These are phyloP conservation scores for Gymnoscopelus braueri DNA, from an alignment of 2,797 vertebrate species.

Conservation along the genomic window DNA sequence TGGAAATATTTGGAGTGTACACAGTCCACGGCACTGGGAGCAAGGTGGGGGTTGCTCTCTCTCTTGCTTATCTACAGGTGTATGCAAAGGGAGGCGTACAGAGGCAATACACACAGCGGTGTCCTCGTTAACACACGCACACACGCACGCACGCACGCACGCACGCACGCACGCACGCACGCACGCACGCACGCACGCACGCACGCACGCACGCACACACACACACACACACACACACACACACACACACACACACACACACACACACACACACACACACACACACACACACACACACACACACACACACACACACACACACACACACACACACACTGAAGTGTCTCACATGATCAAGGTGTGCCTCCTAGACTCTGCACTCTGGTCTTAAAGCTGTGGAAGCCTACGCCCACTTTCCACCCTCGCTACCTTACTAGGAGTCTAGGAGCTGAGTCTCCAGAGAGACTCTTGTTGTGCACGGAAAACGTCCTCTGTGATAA, in stretches of 20 bases:
- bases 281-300: constrained; percentile 46
- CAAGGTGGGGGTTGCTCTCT: constrained; percentile 53
- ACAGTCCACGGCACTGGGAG: constrained; percentile 70
- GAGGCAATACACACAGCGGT: constrained; percentile 58
- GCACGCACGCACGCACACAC: constrained; percentile 26
- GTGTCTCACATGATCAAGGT: constrained; percentile 67
- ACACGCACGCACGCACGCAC: constrained; percentile 1
- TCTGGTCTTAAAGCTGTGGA: constrained; percentile 33
- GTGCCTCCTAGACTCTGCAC: constrained; percentile 55
- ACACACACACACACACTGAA: constrained; percentile 20
- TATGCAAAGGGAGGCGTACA: constrained; percentile 82
- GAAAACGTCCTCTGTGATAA: too few relatives aligned
- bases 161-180: constrained; percentile 47
- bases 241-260: constrained; percentile 25
- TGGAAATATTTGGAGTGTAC: constrained; percentile 85
- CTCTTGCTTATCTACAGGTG: constrained; percentile 75
- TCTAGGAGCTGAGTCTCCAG: neutral
- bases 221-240: constrained; percentile 25
- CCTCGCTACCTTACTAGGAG: neutral
- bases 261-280: neutral
- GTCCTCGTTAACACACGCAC: constrained; percentile 62
- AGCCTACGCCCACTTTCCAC: neutral
- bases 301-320: constrained; percentile 30
- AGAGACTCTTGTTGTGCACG: too few relatives aligned
- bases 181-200: constrained; percentile 15